Evolutionary conservation across 2,113 vertebrate species (phyloP), one percentile per base, ranked within the genome.

Genomic region (Orientallactaga bullata): DNA sequence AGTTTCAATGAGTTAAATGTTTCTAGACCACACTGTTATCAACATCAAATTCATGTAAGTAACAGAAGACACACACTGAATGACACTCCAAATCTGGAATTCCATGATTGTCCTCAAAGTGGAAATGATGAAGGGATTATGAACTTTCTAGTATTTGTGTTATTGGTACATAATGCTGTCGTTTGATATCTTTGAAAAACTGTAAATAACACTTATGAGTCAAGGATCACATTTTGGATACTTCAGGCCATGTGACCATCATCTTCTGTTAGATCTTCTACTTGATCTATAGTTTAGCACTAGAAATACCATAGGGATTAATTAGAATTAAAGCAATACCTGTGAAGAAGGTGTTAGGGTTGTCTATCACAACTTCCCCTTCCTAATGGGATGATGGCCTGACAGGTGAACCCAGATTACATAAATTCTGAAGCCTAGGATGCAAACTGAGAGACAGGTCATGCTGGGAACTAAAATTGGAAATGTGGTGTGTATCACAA

Each of bases 1-100:
- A 91, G 61, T 77, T 85, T 91, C 63, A 89, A 3, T 72, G 26
- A 72, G 16, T 89, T 91, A 60, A 85, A 85, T 79, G 58, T 24
- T 80, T 58, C 13, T 63, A 74, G 2, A 69, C 35, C 47, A 51
- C 1, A 51, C 0, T 87, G 26, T 68, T 78, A 28, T n/a, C 35
- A 76, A 4, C 80, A 16, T 96, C 37, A 24, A 66, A 5, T 58
- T 88, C 3, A 76, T 80, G 8, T 91, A n/a, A 0, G 63, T 89
- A 7, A 42, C 17, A 13, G 20, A 3, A 55, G 12, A 13, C 85
- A 7, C 24, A 92, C 37, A 69, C 32, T 69, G 24, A 78, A 20
- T 5, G 17, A 84, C 3, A 28, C 66, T 3, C 55, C 55, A 15
- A 55, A 55, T 7, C 55, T 55, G 12, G 55, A 55, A 83, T 3